Percentiles rank a stretch among this genome's conserved stretches.
These are phyloP conservation scores for Anagyrus pseudococci DNA, from an alignment of 2,888 invertebrate species.

Conservation along the genomic window DNA sequence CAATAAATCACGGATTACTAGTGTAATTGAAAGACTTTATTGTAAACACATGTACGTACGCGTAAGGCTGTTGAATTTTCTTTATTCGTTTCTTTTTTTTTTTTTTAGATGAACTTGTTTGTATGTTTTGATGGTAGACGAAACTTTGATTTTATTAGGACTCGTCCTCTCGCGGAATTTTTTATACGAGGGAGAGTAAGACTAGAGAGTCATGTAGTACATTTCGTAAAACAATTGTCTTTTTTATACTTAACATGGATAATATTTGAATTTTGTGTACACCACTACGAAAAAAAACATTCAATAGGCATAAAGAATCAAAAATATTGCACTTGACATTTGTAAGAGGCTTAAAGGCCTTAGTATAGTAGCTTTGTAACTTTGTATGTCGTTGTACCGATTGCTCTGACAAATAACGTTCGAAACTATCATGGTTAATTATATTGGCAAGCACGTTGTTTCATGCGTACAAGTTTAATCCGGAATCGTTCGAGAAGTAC, in stretches of 20 bases:
- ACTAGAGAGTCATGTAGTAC: background rate
- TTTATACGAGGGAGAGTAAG: background rate
- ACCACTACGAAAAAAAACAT: background rate
- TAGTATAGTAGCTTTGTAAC: constrained; percentile 3
- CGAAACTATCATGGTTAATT: constrained; percentile 7
- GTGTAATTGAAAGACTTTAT: background rate
- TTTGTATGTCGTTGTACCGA: background rate
- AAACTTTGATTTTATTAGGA: background rate
- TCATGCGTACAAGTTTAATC: background rate
- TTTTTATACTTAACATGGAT: background rate
- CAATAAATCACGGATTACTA: too few relatives aligned
- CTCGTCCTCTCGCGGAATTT: background rate
- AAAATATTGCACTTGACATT: constrained; percentile 13
- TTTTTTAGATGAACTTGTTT: too few relatives aligned
- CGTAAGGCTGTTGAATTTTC: too few relatives aligned
- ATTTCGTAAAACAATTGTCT: background rate
- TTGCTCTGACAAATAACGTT: constrained; percentile 6
- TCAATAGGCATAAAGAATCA: constrained; percentile 3
- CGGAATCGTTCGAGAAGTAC: constrained; percentile 9
- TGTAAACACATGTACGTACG: background rate
- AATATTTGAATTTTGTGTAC: background rate
- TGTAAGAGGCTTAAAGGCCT: background rate
- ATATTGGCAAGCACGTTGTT: constrained; percentile 5
- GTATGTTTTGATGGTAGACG: too few relatives aligned
- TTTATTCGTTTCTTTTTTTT: background rate